Evolutionary conservation across 2,888 invertebrate genomes (phyloP).

Genomic region (Aquatica leii): DNA sequence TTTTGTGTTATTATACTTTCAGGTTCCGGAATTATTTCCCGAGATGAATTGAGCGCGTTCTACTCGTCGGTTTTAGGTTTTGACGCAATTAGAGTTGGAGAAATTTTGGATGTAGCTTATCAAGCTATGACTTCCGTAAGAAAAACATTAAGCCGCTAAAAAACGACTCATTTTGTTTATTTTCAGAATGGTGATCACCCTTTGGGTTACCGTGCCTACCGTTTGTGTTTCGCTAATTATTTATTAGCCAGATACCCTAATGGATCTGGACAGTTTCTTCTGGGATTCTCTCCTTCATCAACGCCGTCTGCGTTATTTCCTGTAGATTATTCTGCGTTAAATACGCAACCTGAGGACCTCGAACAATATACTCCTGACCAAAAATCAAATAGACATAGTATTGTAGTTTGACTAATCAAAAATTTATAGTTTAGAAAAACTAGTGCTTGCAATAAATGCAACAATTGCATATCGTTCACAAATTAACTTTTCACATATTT

Average conservation of each 20-base stretch:
- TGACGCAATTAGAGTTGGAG: slow-evolving; percentile 68
- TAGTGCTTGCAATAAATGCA: slow-evolving; percentile 30
- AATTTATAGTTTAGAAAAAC: slow-evolving; percentile 20
- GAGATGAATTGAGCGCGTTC: slow-evolving; percentile 72
- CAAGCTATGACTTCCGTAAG: slow-evolving; percentile 78
- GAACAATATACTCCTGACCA: slow-evolving; percentile 75
- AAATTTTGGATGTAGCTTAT: slow-evolving; percentile 73
- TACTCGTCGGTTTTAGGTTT: slow-evolving; percentile 76
- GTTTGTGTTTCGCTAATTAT: slow-evolving; percentile 78
- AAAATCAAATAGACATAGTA: slow-evolving; percentile 74
- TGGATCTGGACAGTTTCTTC: slow-evolving; percentile 78
- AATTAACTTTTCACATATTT: slow-evolving; percentile 29
- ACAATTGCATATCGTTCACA: slow-evolving; percentile 29
- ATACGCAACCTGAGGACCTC: slow-evolving; percentile 73
- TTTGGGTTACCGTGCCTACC: slow-evolving; percentile 73
- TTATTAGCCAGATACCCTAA: slow-evolving; percentile 77
- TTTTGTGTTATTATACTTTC: slow-evolving; percentile 47
- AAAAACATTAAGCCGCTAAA: slow-evolving; percentile 36
- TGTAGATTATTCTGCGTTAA: slow-evolving; percentile 78
- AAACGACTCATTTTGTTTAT: too few species aligned
- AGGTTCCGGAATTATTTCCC: slow-evolving; percentile 73
- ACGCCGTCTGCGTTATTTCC: slow-evolving; percentile 71
- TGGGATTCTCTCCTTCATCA: slow-evolving; percentile 69
- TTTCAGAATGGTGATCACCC: slow-evolving; percentile 75
- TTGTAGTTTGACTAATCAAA: slow-evolving; percentile 63